Conservation (phyloP, 2,888 invertebrate genomes). For the Sympetrum striolatum region DNA sequence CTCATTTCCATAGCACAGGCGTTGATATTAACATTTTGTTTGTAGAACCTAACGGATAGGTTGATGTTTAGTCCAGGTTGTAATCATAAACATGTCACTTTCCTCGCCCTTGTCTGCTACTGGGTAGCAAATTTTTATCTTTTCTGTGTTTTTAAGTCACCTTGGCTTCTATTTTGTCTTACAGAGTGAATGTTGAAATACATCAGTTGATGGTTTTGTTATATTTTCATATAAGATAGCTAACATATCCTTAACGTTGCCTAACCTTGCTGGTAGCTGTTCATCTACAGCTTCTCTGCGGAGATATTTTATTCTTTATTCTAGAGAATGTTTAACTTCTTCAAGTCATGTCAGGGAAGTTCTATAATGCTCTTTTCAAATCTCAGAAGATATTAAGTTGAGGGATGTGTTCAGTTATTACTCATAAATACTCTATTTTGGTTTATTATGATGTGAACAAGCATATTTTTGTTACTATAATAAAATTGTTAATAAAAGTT, state of each 20-base stretch:
- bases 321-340: neutral
- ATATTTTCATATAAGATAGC: neutral
- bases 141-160: neutral
- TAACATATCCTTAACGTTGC: neutral
- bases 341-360: neutral
- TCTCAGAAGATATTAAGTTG: neutral
- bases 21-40: neutral
- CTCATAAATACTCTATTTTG: neutral
- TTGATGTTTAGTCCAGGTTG: neutral
- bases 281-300: neutral
- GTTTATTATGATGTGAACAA: slow-evolving; percentile 37
- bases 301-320: neutral
- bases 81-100: neutral
- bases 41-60: neutral
- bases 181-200: slow-evolving; percentile 1
- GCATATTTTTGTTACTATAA: slow-evolving; percentile 37
- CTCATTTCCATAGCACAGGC: neutral
- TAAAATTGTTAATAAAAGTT: slow-evolving; percentile 25
- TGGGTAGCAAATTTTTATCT: slow-evolving; percentile 24
- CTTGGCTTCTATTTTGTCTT: slow-evolving; percentile 13
- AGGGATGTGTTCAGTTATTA: slow-evolving; percentile 31
- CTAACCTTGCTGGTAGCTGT: neutral
- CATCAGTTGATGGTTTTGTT: neutral
- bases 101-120: slow-evolving; percentile 19
- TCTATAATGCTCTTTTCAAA: neutral